phyloP scores from a whole-genome alignment of 2,888 invertebrate species.

The Mythimna pallens region DNA sequence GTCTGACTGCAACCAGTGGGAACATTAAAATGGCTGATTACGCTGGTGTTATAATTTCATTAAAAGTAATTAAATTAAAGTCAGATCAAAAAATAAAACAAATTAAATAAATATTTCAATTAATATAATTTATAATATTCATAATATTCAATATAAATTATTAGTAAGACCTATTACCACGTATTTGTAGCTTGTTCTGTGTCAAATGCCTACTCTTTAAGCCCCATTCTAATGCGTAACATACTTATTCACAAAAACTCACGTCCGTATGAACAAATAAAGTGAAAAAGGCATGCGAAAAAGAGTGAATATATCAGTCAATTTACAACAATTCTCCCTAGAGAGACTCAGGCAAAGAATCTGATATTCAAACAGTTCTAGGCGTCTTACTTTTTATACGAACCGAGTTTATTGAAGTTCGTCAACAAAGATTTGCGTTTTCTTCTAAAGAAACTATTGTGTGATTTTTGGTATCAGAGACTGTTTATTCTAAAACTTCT shows the following conservation, averaged over 20 bases:
- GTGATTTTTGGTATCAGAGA: slow-evolving; percentile 1
- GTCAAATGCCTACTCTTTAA: too few relatives aligned
- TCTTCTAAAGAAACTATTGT: slow-evolving; percentile 12
- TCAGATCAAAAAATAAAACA: too few relatives aligned
- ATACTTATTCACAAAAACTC: not conserved
- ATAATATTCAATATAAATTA: too few relatives aligned
- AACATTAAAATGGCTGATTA: too few relatives aligned
- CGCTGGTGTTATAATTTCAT: too few relatives aligned
- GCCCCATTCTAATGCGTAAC: too few relatives aligned
- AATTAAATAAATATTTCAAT: too few relatives aligned
- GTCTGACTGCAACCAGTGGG: too few relatives aligned
- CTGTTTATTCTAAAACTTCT: slow-evolving; percentile 2
- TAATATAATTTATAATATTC: too few relatives aligned
- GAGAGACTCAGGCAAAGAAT: slow-evolving; percentile 20
- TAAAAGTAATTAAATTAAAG: too few relatives aligned
- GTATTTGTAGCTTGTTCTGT: too few relatives aligned
- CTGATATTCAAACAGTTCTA: slow-evolving; percentile 29
- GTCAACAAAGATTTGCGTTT: slow-evolving; percentile 10
- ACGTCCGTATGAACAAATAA: not conserved
- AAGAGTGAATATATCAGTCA: slow-evolving; percentile 4
- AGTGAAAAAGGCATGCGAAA: not conserved
- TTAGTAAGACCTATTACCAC: too few relatives aligned
- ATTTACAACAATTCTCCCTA: not conserved
- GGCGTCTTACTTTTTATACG: slow-evolving; percentile 22
- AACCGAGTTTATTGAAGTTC: slow-evolving; percentile 24